Percentiles rank a stretch among this genome's conserved stretches.
phyloP scores from a whole-genome alignment of 2,888 invertebrate species.

The Himalopsyche tibetana region DNA sequence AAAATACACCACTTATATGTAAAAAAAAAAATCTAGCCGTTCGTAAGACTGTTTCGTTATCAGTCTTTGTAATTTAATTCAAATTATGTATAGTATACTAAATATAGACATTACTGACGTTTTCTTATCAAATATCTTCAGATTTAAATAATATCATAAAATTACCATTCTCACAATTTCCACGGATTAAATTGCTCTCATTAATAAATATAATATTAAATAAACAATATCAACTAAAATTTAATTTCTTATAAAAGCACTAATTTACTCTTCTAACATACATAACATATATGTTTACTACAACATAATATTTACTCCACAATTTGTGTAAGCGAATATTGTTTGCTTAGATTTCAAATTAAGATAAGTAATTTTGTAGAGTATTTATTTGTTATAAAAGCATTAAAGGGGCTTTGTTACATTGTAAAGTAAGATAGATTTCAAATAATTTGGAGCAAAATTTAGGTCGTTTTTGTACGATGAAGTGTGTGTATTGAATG shows the following conservation, averaged over 20 bases:
- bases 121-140: background rate
- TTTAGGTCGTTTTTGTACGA: background rate
- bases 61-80: too few relatives aligned
- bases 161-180: background rate
- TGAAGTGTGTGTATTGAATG: too few relatives aligned
- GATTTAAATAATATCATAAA: background rate
- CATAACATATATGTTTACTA: background rate
- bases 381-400: background rate
- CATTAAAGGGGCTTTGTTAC: background rate
- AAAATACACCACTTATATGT: too few relatives aligned
- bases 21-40: too few relatives aligned
- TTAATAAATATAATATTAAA: background rate
- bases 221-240: background rate
- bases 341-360: slow-evolving; percentile 26
- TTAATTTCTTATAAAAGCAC: background rate
- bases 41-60: too few relatives aligned
- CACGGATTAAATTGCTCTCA: background rate
- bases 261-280: background rate
- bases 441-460: background rate
- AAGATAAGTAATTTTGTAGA: background rate
- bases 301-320: slow-evolving; percentile 10
- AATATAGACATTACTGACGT: too few relatives aligned
- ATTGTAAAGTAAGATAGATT: background rate
- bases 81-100: too few relatives aligned
- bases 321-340: background rate